Evolutionary conservation across 92 coral and sea anemone species (phyloP).

Genomic region (Zoanthus solanderi): DNA sequence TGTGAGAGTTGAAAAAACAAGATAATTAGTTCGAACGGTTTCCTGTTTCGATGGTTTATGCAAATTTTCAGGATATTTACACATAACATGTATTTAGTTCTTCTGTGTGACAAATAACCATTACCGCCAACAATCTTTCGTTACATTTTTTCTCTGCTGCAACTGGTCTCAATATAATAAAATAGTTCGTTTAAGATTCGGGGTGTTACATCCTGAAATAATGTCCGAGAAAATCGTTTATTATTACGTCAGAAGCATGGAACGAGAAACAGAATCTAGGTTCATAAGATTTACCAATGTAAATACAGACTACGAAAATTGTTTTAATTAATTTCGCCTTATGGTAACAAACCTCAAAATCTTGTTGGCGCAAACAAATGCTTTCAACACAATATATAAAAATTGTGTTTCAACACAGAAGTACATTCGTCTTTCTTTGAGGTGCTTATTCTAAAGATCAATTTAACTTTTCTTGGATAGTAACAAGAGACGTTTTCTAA

Average conservation of each 20-base stretch:
- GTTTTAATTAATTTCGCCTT: conserved; percentile 18
- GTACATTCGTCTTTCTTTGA: neutral
- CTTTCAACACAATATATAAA: neutral
- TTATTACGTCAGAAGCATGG: neutral
- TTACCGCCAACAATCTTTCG: neutral
- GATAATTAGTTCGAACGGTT: conserved; percentile 15
- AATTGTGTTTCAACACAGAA: neutral
- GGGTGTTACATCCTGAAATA: neutral
- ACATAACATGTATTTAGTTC: conserved; percentile 28
- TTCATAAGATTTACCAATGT: conserved; percentile 11
- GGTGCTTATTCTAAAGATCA: neutral
- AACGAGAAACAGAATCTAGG: neutral
- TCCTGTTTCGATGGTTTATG: conserved; percentile 38
- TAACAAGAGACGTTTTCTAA: neutral
- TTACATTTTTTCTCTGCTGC: neutral
- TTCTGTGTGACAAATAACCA: conserved; percentile 15
- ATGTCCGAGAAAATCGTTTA: neutral
- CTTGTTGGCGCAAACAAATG: conserved; percentile 20
- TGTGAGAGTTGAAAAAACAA: conserved; percentile 30
- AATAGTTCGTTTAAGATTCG: neutral
- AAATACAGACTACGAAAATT: neutral
- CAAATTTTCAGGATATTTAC: conserved; percentile 47
- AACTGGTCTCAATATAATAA: neutral
- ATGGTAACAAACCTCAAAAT: conserved; percentile 29
- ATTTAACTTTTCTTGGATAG: neutral